Base-by-base conservation (phyloP, 2,797 vertebrate species). In the Tamandua tetradactyla region DNA sequence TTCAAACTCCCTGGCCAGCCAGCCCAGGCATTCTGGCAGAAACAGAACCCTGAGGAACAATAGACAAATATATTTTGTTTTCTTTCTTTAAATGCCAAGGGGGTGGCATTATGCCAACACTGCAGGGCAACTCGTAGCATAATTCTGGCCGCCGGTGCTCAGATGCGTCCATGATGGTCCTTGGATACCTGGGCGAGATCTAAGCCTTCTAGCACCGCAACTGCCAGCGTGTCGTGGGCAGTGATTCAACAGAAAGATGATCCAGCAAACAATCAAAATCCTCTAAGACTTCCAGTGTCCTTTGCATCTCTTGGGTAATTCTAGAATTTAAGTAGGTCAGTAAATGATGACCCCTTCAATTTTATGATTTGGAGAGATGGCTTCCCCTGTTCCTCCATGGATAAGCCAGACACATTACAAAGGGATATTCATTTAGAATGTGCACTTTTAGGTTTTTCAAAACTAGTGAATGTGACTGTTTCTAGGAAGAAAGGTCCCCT, bases 291-390 rank as follows among this genome's bases (percentile, higher is more conserved):
- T 61, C 78, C 49, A 30, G 13, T 25, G 13, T 47, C 12, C 40
- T n/a, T 32, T 44, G n/a, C 5, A 62, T 68, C 49, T 76, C 25
- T 78, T 68, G 25, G 92, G 80, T 78, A 94, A 94, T 71, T 83
- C 12, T 57, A 69, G 55, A 79, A 91, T 87, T 89, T 66, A 94
- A 85, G 35, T 37, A 93, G 14, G 1, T 30, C 17, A 76, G 23
- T 71, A 82, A 91, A 79, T 30, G 25, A 22, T 64, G 44, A 52
- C 6, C 55, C 2, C 4, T 89, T 69, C 30, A 80, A 30, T 74
- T 68, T 69, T 18, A 47, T 22, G 23, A 18, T 42, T 40, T 90
- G 62, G 40, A 95, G 61, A 72, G 61, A 87, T 64, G 30, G 6
- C 42, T 75, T 64, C 27, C 32, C 57, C 2, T 32, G 27, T 86